These are phyloP conservation scores for Meda fulgida DNA, from an alignment of 2,797 vertebrate genomes.

Conservation along the genomic window DNA sequence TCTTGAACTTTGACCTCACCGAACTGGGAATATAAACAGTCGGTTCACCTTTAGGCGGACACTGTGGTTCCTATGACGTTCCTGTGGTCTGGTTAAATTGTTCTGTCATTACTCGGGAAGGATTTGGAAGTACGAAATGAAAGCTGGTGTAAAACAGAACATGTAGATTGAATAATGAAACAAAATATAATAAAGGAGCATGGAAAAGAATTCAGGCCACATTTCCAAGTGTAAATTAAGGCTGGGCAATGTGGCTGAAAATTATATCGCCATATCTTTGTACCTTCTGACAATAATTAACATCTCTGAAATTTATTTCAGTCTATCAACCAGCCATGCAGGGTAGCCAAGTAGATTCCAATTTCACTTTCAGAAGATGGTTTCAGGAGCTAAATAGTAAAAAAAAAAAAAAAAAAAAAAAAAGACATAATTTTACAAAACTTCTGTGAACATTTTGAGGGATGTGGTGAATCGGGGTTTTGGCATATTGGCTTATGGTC, in stretches of 20 bases:
- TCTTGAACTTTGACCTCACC: constrained; percentile 52
- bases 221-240: background rate
- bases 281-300: background rate
- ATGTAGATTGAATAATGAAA: constrained; percentile 6
- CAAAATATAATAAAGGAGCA: background rate
- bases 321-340: background rate
- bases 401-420: background rate
- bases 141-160: background rate
- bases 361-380: background rate
- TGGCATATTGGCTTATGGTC: background rate
- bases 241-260: background rate
- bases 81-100: constrained; percentile 19
- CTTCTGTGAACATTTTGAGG: background rate
- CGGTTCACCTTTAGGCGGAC: constrained; percentile 39
- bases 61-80: background rate
- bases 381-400: background rate
- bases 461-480: background rate
- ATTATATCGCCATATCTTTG: background rate
- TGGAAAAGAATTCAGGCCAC: background rate
- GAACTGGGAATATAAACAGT: constrained; percentile 46
- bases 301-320: background rate
- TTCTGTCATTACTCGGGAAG: background rate
- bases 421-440: background rate
- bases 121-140: constrained; percentile 1
- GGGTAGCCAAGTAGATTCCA: background rate